Evolutionary conservation across 2,113 vertebrate species (phyloP), one percentile per base, ranked within the genome.

Genomic region (Thalassoma bifasciatum): DNA sequence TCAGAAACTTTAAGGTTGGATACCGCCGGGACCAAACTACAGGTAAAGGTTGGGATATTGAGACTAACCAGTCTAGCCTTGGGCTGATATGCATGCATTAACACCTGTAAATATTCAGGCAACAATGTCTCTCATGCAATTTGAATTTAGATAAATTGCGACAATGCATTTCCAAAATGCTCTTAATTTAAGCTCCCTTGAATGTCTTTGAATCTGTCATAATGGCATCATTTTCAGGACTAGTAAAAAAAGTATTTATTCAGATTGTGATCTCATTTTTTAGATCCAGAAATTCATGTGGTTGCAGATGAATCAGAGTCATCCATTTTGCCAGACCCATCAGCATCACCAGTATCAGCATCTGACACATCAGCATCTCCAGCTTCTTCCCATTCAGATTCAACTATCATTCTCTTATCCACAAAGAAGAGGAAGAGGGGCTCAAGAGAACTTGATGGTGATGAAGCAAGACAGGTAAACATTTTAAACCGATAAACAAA

Each of bases 401-500:
- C 47, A n/a, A 47, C 47, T 36, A n/a, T 66, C 10, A 36, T 52
- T 30, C 34, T 51, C 13, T 1, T 49, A 51, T 8, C 63, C n/a
- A 37, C 63, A 38, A 38, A 66, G 6, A 66, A 51, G n/a, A 37
- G 49, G 50, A 66, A 66, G 34, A 51, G 30, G 0, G 30, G 1
- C 21, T 10, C 11, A 12, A 66, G 2, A 40, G 63, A 52, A 1
- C 30, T 53, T 12, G 30, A 42, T 26, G 14, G 4, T 0, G 17
- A 40, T 37, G 64, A 53, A 66, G 63, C 47, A 50, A 36, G 12
- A 51, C 63, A 66, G 63, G 47, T 66, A 50, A 52, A 22, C 19
- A 5, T n/a, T n/a, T 42, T 42, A 10, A 11, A 44, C 12, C 40
- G 12, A 14, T 42, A 2, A 14, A 44, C 10, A 44, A 44, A 44